Base-by-base conservation (phyloP, 2,797 vertebrate genomes). In the Esox lucius region DNA sequence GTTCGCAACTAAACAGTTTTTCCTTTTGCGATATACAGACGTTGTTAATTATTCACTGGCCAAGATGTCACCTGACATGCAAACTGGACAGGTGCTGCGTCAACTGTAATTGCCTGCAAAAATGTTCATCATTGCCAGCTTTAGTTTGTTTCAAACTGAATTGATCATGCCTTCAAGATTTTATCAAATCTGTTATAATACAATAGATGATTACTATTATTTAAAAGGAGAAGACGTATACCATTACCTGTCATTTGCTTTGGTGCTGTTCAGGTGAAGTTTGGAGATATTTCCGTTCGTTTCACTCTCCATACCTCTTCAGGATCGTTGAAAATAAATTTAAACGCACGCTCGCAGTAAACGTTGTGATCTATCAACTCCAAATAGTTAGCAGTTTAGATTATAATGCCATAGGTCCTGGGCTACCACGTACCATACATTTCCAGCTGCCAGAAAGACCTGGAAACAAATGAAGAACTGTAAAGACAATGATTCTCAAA, bases 211-310 rank as follows among this genome's bases (percentile, higher is more conserved):
- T 46, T 46, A 46, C 42, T 46, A 11, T 46, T 46, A 46, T 46
- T 46, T 9, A 12, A 46, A 46, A 46, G 0, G 12, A 11, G 11
- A 46, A 6, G 12, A 12, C 42, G 11, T 13, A 46, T 28, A 12
- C 26, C 19, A 83, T 78, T 82, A 91, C 90, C 90, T 87, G 48
- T 83, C 80, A 71, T 68, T 85, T 71, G 51, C 79, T 49, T 74
- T 72, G 51, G 49, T 61, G 61, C 68, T 67, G 42, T 69, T 35
- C 1, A 77, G 6, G 31, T 67, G 46, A 74, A 70, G 59, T 28
- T 80, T 48, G 39, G 75, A 19, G 59, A 74, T 68, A 15, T 70
- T 87, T 84, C 81, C 84, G 77, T 78, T 79, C 26, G 26, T 75
- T 59, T 86, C 71, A 26, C 24, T 49, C 33, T 86, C 83, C 87